A percentile compares a stretch with the other conserved stretches of the same genome.
These are phyloP conservation scores for Lagodon rhomboides DNA, from an alignment of 2,797 vertebrate genomes.

Conservation along the genomic window DNA sequence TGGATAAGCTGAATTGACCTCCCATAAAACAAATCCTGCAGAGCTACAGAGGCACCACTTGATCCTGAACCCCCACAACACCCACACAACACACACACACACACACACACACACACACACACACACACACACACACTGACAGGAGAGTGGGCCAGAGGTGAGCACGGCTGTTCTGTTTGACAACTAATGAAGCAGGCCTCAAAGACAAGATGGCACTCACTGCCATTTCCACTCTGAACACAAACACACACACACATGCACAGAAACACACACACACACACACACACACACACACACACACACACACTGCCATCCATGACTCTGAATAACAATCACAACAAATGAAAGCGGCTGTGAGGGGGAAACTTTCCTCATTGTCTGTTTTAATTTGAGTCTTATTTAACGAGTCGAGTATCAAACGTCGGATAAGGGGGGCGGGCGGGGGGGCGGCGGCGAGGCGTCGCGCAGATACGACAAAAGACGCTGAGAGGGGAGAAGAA, in stretches of 20 bases:
- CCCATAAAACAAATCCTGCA: slow-evolving; percentile 57
- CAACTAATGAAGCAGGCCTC: slow-evolving; percentile 76
- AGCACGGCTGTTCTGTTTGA: slow-evolving; percentile 66
- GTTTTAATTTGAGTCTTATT: slow-evolving; percentile 86
- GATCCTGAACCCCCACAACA: slow-evolving; percentile 38
- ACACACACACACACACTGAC: slow-evolving; percentile 26
- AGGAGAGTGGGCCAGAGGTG: slow-evolving; percentile 52
- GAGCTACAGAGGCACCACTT: slow-evolving; percentile 55
- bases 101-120: slow-evolving; percentile 41
- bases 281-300: slow-evolving; percentile 22
- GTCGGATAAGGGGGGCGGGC: slow-evolving; percentile 59
- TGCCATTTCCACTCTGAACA: slow-evolving; percentile 64
- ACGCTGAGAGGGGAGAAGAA: slow-evolving; percentile 73
- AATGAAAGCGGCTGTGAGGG: slow-evolving; percentile 76
- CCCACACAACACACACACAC: slow-evolving; percentile 5
- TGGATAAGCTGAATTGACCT: slow-evolving; percentile 57
- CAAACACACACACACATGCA: slow-evolving; percentile 45
- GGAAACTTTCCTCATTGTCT: slow-evolving; percentile 83
- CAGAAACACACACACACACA: slow-evolving; percentile 38
- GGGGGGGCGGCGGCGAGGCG: slow-evolving; percentile 53
- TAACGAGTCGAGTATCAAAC: slow-evolving; percentile 84
- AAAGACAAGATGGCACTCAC: slow-evolving; percentile 69
- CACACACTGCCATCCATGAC: slow-evolving; percentile 55
- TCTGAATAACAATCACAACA: slow-evolving; percentile 80
- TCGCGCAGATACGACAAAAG: slow-evolving; percentile 73